These are phyloP conservation scores for Myotis daubentonii DNA, from an alignment of 2,797 vertebrate genomes.

Conservation along the genomic window DNA sequence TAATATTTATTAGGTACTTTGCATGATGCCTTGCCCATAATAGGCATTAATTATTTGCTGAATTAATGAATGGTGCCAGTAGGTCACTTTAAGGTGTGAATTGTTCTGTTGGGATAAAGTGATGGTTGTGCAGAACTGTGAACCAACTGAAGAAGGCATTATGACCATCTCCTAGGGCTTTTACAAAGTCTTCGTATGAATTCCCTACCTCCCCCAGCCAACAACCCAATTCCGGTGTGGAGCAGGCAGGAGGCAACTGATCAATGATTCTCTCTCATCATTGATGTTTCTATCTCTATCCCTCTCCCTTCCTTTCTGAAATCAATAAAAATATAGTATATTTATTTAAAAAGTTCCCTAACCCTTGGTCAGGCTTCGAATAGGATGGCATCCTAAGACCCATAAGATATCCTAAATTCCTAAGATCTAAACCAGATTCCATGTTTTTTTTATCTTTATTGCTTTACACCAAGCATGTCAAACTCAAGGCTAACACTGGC, in stretches of 20 bases:
- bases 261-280: too few species aligned
- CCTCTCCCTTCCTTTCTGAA: too few species aligned
- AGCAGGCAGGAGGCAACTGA: too few species aligned
- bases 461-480: not conserved
- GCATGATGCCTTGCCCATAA: not conserved
- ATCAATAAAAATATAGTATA: too few species aligned
- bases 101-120: not conserved
- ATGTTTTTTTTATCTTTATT: not conserved
- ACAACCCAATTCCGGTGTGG: too few species aligned
- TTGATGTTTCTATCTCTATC: too few species aligned
- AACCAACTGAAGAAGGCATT: not conserved
- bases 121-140: not conserved
- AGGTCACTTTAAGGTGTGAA: slow-evolving; percentile 18
- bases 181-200: not conserved
- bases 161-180: not conserved
- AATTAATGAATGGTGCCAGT: not conserved
- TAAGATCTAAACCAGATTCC: not conserved
- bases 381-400: not conserved
- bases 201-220: not conserved
- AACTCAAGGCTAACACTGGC: too few species aligned
- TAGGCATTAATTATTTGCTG: not conserved
- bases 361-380: not conserved
- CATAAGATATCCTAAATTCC: not conserved
- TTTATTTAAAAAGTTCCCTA: too few species aligned
- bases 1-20: slow-evolving; percentile 23